Evolutionary conservation across 2,888 invertebrate species (phyloP).

Genomic region (Eucriotettix oculatus): DNA sequence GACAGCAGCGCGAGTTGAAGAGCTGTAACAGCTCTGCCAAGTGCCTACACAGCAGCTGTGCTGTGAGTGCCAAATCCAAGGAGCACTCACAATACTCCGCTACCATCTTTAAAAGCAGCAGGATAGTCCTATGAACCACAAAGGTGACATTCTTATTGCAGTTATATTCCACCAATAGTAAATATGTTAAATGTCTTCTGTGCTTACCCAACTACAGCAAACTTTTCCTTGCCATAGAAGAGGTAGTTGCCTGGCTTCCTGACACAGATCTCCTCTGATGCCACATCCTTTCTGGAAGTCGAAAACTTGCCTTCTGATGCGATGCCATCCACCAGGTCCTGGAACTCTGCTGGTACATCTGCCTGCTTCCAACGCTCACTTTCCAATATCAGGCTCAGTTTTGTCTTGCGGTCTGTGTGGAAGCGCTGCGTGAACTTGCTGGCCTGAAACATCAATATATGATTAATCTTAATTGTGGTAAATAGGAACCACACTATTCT

Average conservation of each 20-base stretch:
- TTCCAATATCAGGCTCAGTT: constrained; percentile 70
- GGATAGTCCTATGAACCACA: constrained; percentile 39
- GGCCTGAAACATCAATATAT: constrained; percentile 47
- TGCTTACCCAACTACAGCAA: constrained; percentile 46
- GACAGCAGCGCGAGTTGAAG: constrained; percentile 79
- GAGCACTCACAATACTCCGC: constrained; percentile 79
- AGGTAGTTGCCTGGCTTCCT: constrained; percentile 24
- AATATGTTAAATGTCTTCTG: neutral
- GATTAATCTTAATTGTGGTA: no score
- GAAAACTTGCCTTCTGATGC: constrained; percentile 2
- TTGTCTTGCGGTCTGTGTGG: constrained; percentile 73
- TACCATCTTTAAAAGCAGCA: constrained; percentile 76
- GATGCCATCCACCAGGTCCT: constrained; percentile 62
- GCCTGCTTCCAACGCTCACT: constrained; percentile 87
- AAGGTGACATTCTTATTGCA: neutral
- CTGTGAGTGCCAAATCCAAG: constrained; percentile 57
- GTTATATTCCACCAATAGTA: neutral
- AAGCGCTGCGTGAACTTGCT: constrained; percentile 82
- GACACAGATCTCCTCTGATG: neutral
- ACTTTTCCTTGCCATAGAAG: constrained; percentile 51
- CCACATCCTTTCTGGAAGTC: neutral
- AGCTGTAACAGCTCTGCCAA: constrained; percentile 77
- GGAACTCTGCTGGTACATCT: constrained; percentile 79
- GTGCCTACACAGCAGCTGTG: constrained; percentile 65
- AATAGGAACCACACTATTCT: no score